phyloP scores from a whole-genome alignment of 2,888 invertebrate genomes.

The Spodoptera picta region DNA sequence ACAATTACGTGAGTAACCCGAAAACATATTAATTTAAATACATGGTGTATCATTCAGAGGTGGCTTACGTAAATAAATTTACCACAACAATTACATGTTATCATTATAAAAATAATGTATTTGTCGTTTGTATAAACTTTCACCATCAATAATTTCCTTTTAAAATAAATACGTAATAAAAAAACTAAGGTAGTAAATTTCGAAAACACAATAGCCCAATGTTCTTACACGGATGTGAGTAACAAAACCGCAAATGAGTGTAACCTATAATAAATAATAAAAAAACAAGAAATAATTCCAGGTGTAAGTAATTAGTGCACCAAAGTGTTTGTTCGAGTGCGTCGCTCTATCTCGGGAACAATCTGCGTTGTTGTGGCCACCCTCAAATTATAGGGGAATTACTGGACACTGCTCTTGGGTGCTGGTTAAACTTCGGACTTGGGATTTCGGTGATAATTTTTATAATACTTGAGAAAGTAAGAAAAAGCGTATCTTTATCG shows the following conservation, averaged over 20 bases:
- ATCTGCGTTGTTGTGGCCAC: slow-evolving; percentile 80
- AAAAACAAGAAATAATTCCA: slow-evolving; percentile 59
- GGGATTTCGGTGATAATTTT: not conserved
- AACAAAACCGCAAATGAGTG: slow-evolving; percentile 32
- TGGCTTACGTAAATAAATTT: no score
- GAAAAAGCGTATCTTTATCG: no score
- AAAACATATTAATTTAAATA: no score
- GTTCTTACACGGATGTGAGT: slow-evolving; percentile 3
- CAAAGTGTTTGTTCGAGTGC: slow-evolving; percentile 62
- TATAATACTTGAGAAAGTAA: not conserved
- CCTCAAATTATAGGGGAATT: slow-evolving; percentile 83
- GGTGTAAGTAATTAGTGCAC: slow-evolving; percentile 71
- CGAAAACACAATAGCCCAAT: no score
- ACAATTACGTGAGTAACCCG: no score
- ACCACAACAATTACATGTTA: no score
- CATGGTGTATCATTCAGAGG: no score
- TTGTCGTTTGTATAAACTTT: no score
- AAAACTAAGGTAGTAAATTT: no score
- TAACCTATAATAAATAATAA: slow-evolving; percentile 25
- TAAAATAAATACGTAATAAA: no score
- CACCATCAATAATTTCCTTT: no score
- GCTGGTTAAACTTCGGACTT: slow-evolving; percentile 59
- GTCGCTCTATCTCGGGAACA: slow-evolving; percentile 71
- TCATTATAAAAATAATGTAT: no score
- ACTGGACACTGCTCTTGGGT: slow-evolving; percentile 68